Evolutionary conservation across 2,113 vertebrate genomes (phyloP).

Genomic region (Callorhinus ursinus): DNA sequence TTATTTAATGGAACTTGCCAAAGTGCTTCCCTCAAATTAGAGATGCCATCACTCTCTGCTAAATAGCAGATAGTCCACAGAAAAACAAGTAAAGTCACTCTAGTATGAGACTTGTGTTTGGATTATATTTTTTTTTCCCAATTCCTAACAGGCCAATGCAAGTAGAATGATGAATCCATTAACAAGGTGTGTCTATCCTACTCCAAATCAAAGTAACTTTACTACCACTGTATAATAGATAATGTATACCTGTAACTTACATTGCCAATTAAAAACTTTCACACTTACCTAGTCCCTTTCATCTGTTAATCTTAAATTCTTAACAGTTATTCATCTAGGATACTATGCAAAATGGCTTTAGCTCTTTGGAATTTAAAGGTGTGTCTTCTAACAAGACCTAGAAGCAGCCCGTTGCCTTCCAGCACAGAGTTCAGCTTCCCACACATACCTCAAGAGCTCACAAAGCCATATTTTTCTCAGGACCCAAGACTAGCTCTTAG

Average conservation of each 20-base stretch:
- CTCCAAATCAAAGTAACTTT: conserved; percentile 74
- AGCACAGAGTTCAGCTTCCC: neutral
- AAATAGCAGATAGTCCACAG: conserved; percentile 32
- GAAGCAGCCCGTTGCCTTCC: neutral
- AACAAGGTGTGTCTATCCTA: conserved; percentile 58
- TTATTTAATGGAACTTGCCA: neutral
- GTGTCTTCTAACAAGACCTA: neutral
- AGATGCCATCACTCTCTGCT: conserved; percentile 11
- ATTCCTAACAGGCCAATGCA: conserved; percentile 76
- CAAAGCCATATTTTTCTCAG: neutral
- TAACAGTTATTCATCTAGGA: neutral
- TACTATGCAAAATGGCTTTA: conserved; percentile 20
- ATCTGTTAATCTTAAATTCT: conserved; percentile 63
- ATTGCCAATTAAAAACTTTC: conserved; percentile 64
- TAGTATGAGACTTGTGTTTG: neutral
- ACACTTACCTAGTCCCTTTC: conserved; percentile 60
- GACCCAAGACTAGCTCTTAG: neutral
- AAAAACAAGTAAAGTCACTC: conserved; percentile 53
- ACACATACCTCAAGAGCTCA: neutral
- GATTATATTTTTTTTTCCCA: neutral
- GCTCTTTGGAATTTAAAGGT: conserved; percentile 29
- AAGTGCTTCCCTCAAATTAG: neutral
- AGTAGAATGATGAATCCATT: conserved; percentile 63
- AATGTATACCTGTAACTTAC: conserved; percentile 20
- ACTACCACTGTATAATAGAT: conserved; percentile 54